Percentiles rank a stretch among this genome's conserved stretches.
phyloP scores from a whole-genome alignment of 2,797 vertebrate genomes.

The Odontamblyopus lacepedii region DNA sequence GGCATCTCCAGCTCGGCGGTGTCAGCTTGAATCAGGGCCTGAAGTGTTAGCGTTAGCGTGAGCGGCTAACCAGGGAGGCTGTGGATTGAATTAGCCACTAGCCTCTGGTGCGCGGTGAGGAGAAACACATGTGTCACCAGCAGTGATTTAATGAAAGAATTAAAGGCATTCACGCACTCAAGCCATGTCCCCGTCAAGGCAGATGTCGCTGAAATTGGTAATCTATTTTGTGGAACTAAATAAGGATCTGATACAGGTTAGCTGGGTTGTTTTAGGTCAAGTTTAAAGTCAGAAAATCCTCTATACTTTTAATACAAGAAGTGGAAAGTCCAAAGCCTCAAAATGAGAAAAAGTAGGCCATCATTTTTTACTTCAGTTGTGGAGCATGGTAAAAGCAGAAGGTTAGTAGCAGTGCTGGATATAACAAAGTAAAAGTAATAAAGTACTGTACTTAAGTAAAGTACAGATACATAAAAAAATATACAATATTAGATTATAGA shows the following conservation, averaged over 20 bases:
- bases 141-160: conserved; percentile 64
- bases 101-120: conserved; percentile 52
- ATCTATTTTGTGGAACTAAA: conserved; percentile 20
- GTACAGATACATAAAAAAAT: too few relatives aligned
- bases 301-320: neutral
- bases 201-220: conserved; percentile 39
- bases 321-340: neutral
- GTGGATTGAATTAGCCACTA: conserved; percentile 67
- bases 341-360: too few relatives aligned
- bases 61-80: conserved; percentile 69
- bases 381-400: too few relatives aligned
- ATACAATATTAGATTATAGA: too few relatives aligned
- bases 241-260: neutral
- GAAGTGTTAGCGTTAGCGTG: conserved; percentile 54
- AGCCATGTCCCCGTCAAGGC: conserved; percentile 49
- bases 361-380: too few relatives aligned
- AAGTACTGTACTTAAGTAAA: too few relatives aligned
- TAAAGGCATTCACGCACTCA: conserved; percentile 62
- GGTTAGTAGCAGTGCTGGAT: too few relatives aligned
- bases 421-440: too few relatives aligned
- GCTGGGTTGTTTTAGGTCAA: conserved; percentile 25
- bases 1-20: conserved; percentile 33
- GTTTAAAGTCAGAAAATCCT: neutral
- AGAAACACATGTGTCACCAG: conserved; percentile 61
- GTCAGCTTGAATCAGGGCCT: conserved; percentile 57